Evolutionary conservation across 2,888 invertebrate species (phyloP), one percentile per base, ranked within the genome.

Genomic region (Eristalis tenax): DNA sequence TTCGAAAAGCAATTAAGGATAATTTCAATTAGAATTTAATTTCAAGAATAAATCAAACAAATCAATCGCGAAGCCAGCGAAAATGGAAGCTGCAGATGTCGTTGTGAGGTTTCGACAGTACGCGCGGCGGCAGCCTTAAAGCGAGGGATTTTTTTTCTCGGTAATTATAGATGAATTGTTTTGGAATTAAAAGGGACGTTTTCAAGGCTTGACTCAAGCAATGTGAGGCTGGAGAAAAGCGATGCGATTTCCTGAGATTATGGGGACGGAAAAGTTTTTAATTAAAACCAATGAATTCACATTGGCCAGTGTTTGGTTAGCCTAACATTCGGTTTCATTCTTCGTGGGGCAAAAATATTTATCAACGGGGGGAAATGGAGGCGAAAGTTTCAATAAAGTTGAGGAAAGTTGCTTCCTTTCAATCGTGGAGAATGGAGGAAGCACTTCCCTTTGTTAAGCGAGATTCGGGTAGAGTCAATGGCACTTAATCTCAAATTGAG

Each of bases 21-120:
- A 56, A 69, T 73, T 77, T 85, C 63, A 64, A 81, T 81, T 77
- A 68, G 63, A 40, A 85, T 76, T 85, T 76, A 85, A 85, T 69
- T 73, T 73, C 56, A n/a, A 18, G 23, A 70, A 61, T 35, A 32
- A 32, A 77, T 50, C 40, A 80, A 50, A 38, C 4, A 23, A 50
- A 76, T 35, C 26, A 32, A 57, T 28, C 15, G 13, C 11, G 15
- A 63, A 32, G 40, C 56, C 59, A 18, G 50, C 50, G 18, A 50
- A 8, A n/a, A 50, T 50, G 50, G 50, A 23, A 73, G 63, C 68
- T 65, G 68, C 70, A 23, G 57, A 5, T 18, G 50, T 8, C 50
- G 50, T 50, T 50, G 50, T 18, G 18, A 50, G 50, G 50, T 15
- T 59, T 28, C 59, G 59, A 13, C 26, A n/a, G n/a, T 59, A 59